Evolutionary conservation across 2,888 invertebrate genomes (phyloP).

Genomic region (Rhyacophila evoluta): DNA sequence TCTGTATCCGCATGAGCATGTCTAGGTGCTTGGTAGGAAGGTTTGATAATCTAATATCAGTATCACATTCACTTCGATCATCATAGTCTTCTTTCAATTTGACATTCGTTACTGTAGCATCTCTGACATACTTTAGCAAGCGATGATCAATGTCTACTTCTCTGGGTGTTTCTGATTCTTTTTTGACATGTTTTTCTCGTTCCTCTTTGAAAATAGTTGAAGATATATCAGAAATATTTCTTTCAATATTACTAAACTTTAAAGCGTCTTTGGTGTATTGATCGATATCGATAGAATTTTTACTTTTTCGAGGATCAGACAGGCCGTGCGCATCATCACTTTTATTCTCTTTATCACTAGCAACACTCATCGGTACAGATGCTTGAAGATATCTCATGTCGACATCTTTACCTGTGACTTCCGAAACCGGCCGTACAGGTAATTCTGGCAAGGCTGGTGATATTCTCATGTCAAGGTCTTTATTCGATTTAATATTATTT

Average conservation of each 20-base stretch:
- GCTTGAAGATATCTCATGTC: conserved; percentile 68
- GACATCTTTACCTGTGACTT: conserved; percentile 65
- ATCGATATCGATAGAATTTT: conserved; percentile 68
- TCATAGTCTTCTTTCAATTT: conserved; percentile 53
- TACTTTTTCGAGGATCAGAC: conserved; percentile 59
- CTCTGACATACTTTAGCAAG: conserved; percentile 65
- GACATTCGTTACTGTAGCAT: conserved; percentile 57
- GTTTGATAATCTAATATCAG: conserved; percentile 67
- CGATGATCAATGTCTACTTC: conserved; percentile 66
- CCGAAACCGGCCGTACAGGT: conserved; percentile 59
- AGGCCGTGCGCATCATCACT: background rate
- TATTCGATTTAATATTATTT: conserved; percentile 58
- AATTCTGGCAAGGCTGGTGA: conserved; percentile 61
- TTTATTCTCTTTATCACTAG: conserved; percentile 32
- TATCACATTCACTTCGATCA: conserved; percentile 62
- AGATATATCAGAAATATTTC: conserved; percentile 64
- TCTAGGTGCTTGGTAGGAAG: conserved; percentile 62
- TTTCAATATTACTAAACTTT: conserved; percentile 67
- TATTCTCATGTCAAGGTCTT: conserved; percentile 66
- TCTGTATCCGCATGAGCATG: conserved; percentile 33
- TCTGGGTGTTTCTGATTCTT: conserved; percentile 56
- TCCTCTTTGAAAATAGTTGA: conserved; percentile 61
- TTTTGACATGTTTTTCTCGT: conserved; percentile 12
- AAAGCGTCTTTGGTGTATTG: conserved; percentile 70
- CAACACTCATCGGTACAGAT: conserved; percentile 36